Percentiles rank a stretch among this genome's conserved stretches.
phyloP scores from a whole-genome alignment of 2,888 invertebrate species.

The Mesopsocus fuscifrons region DNA sequence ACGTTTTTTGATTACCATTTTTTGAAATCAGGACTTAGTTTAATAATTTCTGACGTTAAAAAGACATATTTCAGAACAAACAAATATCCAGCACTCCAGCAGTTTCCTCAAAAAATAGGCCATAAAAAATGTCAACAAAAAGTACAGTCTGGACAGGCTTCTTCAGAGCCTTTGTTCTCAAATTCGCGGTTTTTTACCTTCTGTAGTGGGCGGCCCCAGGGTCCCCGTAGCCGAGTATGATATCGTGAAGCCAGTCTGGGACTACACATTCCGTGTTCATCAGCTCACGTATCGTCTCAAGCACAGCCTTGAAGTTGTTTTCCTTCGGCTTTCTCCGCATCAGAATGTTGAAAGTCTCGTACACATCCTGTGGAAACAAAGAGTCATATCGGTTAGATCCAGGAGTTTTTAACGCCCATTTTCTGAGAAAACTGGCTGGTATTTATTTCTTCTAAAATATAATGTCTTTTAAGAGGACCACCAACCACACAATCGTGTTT shows the following conservation, averaged over 20 bases:
- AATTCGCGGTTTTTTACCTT: too few relatives aligned
- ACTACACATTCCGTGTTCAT: conserved; percentile 99
- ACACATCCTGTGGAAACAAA: conserved; percentile 43
- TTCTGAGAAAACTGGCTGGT: too few relatives aligned
- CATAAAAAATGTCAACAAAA: too few relatives aligned
- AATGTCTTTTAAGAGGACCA: background rate
- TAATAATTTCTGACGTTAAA: too few relatives aligned
- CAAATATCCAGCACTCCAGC: too few relatives aligned
- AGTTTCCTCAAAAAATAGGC: too few relatives aligned
- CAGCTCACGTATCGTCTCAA: conserved; percentile 93
- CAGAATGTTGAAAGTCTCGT: conserved; percentile 87
- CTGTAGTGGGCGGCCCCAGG: conserved; percentile 92
- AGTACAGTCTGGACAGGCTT: too few relatives aligned
- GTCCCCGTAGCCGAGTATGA: conserved; percentile 94
- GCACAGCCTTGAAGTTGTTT: conserved; percentile 98
- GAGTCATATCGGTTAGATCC: too few relatives aligned
- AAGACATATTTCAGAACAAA: too few relatives aligned
- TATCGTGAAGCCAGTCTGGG: conserved; percentile 89
- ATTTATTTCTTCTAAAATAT: conserved; percentile 7
- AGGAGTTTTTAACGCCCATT: conserved; percentile 12
- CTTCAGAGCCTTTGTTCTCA: too few relatives aligned
- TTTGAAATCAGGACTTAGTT: too few relatives aligned
- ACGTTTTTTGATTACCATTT: conserved; percentile 1
- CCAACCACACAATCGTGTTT: too few relatives aligned
- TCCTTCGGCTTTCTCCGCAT: conserved; percentile 98